These are phyloP conservation scores for Crocodylus rhombifer DNA, from an alignment of 2,797 vertebrate species.

Conservation along the genomic window DNA sequence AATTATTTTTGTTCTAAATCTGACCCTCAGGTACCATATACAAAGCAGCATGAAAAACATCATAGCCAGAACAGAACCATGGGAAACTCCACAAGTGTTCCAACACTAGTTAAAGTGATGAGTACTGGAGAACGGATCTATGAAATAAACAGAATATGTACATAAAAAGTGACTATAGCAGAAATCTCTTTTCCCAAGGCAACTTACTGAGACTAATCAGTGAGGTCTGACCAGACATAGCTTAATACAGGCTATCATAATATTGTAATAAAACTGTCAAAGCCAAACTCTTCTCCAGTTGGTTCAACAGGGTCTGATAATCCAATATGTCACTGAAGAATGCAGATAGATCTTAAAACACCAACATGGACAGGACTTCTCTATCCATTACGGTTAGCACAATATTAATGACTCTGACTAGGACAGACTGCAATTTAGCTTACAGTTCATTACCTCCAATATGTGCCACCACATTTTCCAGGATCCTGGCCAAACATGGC, in stretches of 20 bases:
- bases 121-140: neutral
- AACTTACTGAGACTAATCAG: neutral
- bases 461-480: neutral
- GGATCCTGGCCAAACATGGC: neutral
- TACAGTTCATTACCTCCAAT: neutral
- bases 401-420: neutral
- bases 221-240: neutral
- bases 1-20: constrained; percentile 16
- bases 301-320: neutral
- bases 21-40: neutral
- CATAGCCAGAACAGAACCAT: neutral
- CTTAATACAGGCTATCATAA: neutral
- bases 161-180: neutral
- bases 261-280: neutral
- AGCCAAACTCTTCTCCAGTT: neutral
- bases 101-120: neutral
- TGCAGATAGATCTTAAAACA: neutral
- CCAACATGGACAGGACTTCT: neutral
- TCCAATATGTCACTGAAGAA: neutral
- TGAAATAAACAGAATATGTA: neutral
- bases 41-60: neutral
- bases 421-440: neutral
- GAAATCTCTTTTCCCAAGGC: neutral
- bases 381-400: neutral
- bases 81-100: neutral